Percentiles rank a stretch among this genome's conserved stretches.
Conservation (phyloP, 2,888 invertebrate genomes). For the Drosophila austrosaltans region DNA sequence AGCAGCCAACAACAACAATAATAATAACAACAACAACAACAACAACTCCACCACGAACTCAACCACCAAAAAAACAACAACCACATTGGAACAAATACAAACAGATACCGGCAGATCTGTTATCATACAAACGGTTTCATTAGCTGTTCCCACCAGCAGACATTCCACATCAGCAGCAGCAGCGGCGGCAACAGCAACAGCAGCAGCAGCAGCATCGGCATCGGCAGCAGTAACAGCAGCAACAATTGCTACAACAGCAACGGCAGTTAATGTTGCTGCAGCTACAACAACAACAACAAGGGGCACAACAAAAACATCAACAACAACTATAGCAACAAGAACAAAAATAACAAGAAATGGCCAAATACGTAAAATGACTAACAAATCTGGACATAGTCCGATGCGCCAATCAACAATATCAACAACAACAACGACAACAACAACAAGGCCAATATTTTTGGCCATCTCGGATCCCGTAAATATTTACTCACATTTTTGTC, state of each 20-base stretch:
- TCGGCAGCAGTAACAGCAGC: constrained; percentile 37
- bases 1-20: constrained; percentile 40
- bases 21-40: constrained; percentile 27
- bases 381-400: constrained; percentile 9
- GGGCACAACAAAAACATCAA: constrained; percentile 43
- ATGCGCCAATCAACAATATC: constrained; percentile 1
- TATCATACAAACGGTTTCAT: constrained; percentile 57
- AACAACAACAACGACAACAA: constrained; percentile 27
- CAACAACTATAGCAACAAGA: constrained; percentile 34
- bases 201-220: constrained; percentile 21
- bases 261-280: constrained; percentile 32
- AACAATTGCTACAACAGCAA: constrained; percentile 32
- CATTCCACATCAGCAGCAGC: constrained; percentile 25
- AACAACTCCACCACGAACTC: constrained; percentile 26
- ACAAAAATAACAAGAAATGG: constrained; percentile 32
- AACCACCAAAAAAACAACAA: constrained; percentile 15
- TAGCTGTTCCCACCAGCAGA: constrained; percentile 45
- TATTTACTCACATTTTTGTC: constrained; percentile 42
- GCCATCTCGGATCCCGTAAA: constrained; percentile 72
- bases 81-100: constrained; percentile 17
- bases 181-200: constrained; percentile 39
- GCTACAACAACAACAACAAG: constrained; percentile 40
- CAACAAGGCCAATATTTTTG: constrained; percentile 54
- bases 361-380: not conserved
- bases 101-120: constrained; percentile 14